A percentile compares a stretch with the other conserved stretches of the same genome.
These are phyloP conservation scores for Pachycephala philippinensis DNA, from an alignment of 2,113 vertebrate genomes.

Conservation along the genomic window DNA sequence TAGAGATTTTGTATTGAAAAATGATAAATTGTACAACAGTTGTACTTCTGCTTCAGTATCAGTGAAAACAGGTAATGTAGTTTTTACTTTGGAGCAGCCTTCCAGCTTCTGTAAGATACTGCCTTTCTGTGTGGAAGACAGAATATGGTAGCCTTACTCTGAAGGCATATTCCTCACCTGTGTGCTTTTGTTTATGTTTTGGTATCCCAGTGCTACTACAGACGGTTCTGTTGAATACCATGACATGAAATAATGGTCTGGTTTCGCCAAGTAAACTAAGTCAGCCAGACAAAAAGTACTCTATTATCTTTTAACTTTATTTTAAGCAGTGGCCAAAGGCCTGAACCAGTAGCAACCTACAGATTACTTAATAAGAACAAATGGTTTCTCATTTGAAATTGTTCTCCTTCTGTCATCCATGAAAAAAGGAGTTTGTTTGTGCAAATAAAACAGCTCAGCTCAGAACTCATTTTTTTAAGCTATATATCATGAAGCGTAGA, in stretches of 20 bases:
- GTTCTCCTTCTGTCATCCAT: background rate
- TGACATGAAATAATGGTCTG: background rate
- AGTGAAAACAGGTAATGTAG: background rate
- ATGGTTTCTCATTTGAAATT: background rate
- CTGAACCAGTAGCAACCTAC: background rate
- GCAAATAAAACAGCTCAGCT: background rate
- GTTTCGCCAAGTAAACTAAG: background rate
- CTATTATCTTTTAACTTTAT: background rate
- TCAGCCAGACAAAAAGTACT: background rate
- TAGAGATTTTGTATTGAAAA: background rate
- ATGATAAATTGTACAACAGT: background rate
- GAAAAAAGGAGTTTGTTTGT: background rate
- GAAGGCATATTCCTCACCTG: background rate
- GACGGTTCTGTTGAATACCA: background rate
- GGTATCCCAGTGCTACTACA: background rate
- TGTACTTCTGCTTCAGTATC: background rate
- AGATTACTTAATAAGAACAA: background rate
- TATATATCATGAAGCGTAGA: background rate
- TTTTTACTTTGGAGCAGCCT: background rate
- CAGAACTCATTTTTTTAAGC: background rate
- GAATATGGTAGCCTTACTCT: background rate
- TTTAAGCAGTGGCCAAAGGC: background rate
- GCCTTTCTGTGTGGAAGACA: background rate
- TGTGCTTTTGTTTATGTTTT: background rate
- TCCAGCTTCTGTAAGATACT: background rate